phyloP scores from a whole-genome alignment of 2,888 invertebrate genomes.

The Melanchra persicariae region DNA sequence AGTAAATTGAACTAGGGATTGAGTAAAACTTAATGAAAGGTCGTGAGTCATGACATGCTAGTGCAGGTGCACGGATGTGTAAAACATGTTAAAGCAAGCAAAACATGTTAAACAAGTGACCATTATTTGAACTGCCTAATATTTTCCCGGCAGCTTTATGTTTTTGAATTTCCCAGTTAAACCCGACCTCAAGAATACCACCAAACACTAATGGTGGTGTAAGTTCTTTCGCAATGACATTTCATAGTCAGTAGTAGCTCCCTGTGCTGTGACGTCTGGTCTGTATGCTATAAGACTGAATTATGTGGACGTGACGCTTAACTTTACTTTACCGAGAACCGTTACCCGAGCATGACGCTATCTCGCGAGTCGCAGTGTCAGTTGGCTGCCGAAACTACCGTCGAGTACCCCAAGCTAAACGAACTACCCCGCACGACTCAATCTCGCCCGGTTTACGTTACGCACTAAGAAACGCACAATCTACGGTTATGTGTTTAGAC shows the following conservation, averaged over 20 bases:
- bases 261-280: slow-evolving; percentile 76
- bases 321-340: slow-evolving; percentile 52
- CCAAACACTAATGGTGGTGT: too few relatives aligned
- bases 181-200: too few relatives aligned
- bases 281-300: slow-evolving; percentile 76
- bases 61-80: not conserved
- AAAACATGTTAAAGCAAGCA: not conserved
- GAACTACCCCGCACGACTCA: slow-evolving; percentile 52
- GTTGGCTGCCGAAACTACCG: slow-evolving; percentile 29
- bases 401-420: slow-evolving; percentile 42
- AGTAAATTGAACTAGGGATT: not conserved
- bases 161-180: too few relatives aligned
- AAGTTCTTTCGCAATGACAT: slow-evolving; percentile 51
- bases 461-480: slow-evolving; percentile 57
- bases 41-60: too few relatives aligned
- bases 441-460: slow-evolving; percentile 51
- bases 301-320: slow-evolving; percentile 76
- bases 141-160: too few relatives aligned
- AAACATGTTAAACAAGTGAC: not conserved
- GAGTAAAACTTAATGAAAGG: not conserved
- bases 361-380: slow-evolving; percentile 51
- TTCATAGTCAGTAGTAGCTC: slow-evolving; percentile 47
- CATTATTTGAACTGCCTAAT: too few relatives aligned
- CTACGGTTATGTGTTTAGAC: slow-evolving; percentile 62
- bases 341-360: slow-evolving; percentile 62